phyloP scores from a whole-genome alignment of 2,888 invertebrate species.

The Anthophora plumipes region DNA sequence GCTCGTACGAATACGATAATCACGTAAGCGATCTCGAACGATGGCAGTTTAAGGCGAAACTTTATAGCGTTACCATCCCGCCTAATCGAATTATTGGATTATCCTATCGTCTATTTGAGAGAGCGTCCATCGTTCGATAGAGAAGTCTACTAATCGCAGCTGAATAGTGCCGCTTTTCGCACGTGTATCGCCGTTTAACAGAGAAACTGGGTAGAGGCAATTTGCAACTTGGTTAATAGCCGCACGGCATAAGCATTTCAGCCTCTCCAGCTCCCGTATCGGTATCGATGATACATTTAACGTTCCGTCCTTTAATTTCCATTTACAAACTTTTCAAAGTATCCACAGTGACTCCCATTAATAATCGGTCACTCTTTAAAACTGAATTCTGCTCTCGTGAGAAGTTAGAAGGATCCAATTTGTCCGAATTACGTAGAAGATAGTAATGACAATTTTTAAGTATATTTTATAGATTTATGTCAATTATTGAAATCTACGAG shows the following conservation, averaged over 20 bases:
- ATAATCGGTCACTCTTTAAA: too few relatives aligned
- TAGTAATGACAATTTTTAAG: too few relatives aligned
- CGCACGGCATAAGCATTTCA: conserved; percentile 60
- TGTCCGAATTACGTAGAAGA: too few relatives aligned
- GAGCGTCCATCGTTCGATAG: neutral
- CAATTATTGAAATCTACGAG: too few relatives aligned
- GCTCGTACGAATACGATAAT: neutral
- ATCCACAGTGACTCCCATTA: too few relatives aligned
- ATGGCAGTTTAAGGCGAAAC: conserved; percentile 56
- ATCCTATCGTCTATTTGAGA: conserved; percentile 30
- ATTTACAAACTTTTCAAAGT: conserved; percentile 5
- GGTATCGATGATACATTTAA: neutral
- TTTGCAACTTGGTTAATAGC: conserved; percentile 73
- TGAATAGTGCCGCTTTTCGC: conserved; percentile 18
- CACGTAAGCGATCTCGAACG: conserved; percentile 1
- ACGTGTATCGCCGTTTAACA: conserved; percentile 59
- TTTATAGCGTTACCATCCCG: conserved; percentile 41
- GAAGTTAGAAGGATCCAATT: too few relatives aligned
- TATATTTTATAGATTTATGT: too few relatives aligned
- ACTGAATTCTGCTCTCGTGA: too few relatives aligned
- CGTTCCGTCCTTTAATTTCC: neutral
- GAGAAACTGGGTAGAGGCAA: conserved; percentile 72
- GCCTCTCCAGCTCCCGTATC: too few relatives aligned
- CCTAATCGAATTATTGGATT: conserved; percentile 37
- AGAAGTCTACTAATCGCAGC: conserved; percentile 28